Percentiles rank a stretch among this genome's conserved stretches.
Conservation (phyloP, 2,797 vertebrate genomes). For the Micromesistius poutassou region DNA sequence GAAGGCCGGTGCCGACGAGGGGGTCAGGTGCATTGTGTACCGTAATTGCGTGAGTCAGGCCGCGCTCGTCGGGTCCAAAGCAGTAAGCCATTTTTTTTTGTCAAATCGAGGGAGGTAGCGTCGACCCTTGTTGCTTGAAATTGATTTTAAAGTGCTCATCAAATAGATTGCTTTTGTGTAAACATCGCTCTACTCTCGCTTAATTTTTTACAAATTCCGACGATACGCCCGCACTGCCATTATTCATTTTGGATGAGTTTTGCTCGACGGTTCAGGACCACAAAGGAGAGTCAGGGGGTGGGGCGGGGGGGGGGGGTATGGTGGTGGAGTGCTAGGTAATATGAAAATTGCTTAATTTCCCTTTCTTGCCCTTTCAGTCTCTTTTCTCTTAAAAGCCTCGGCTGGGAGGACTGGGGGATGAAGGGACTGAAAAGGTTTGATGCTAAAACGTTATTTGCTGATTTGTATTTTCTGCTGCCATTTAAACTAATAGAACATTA, state of each 20-base stretch:
- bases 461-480: neutral
- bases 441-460: neutral
- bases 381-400: slow-evolving; percentile 32
- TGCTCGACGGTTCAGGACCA: slow-evolving; percentile 23
- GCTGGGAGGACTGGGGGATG: neutral
- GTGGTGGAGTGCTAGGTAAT: neutral
- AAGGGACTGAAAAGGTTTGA: neutral
- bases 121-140: slow-evolving; percentile 60
- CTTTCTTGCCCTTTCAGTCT: slow-evolving; percentile 35
- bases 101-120: slow-evolving; percentile 50
- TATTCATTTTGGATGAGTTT: slow-evolving; percentile 18
- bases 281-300: too few relatives aligned
- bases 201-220: slow-evolving; percentile 44
- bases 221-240: slow-evolving; percentile 31
- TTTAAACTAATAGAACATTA: neutral
- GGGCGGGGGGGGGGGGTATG: neutral
- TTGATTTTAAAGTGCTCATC: slow-evolving; percentile 62
- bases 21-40: slow-evolving; percentile 62
- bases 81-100: slow-evolving; percentile 49
- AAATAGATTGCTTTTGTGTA: slow-evolving; percentile 57
- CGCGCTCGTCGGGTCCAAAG: slow-evolving; percentile 39
- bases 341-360: slow-evolving; percentile 1
- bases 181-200: slow-evolving; percentile 53
- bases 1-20: slow-evolving; percentile 69
- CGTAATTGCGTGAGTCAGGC: slow-evolving; percentile 60